Conservation (phyloP, 2,113 vertebrate genomes). For the Halichoeres trimaculatus region DNA sequence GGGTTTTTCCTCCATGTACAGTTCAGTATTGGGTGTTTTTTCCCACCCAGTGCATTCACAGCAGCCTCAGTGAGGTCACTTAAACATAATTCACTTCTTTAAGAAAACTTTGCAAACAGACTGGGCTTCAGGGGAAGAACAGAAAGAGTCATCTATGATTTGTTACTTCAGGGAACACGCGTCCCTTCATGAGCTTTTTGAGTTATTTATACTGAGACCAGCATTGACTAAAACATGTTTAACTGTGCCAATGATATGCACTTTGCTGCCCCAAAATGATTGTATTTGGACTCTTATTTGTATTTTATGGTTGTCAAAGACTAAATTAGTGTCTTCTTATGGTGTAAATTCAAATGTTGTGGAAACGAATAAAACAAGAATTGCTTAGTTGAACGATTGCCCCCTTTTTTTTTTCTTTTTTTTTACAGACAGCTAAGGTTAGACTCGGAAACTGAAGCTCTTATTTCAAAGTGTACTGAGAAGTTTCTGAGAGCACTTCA, state of each 20-base stretch:
- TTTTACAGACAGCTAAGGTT: slow-evolving; percentile 49
- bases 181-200: slow-evolving; percentile 62
- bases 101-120: slow-evolving; percentile 66
- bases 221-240: slow-evolving; percentile 68
- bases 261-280: slow-evolving; percentile 76
- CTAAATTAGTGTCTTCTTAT: slow-evolving; percentile 71
- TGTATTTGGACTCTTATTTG: slow-evolving; percentile 71
- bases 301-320: slow-evolving; percentile 71
- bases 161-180: slow-evolving; percentile 53
- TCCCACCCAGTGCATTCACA: slow-evolving; percentile 76
- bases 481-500: slow-evolving; percentile 64
- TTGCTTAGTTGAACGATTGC: slow-evolving; percentile 57
- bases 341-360: slow-evolving; percentile 68
- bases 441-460: slow-evolving; percentile 53
- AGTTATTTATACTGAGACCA: slow-evolving; percentile 81
- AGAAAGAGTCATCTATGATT: slow-evolving; percentile 60
- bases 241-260: slow-evolving; percentile 80
- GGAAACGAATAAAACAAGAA: slow-evolving; percentile 61
- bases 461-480: slow-evolving; percentile 43
- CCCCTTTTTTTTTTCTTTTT: slow-evolving; percentile 61
- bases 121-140: slow-evolving; percentile 64
- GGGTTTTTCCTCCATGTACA: slow-evolving; percentile 70
- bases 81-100: slow-evolving; percentile 71
- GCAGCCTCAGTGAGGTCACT: slow-evolving; percentile 86
- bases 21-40: slow-evolving; percentile 80